Evolutionary conservation across 2,797 vertebrate species (phyloP).

Genomic region (Rhinichthys osculus): DNA sequence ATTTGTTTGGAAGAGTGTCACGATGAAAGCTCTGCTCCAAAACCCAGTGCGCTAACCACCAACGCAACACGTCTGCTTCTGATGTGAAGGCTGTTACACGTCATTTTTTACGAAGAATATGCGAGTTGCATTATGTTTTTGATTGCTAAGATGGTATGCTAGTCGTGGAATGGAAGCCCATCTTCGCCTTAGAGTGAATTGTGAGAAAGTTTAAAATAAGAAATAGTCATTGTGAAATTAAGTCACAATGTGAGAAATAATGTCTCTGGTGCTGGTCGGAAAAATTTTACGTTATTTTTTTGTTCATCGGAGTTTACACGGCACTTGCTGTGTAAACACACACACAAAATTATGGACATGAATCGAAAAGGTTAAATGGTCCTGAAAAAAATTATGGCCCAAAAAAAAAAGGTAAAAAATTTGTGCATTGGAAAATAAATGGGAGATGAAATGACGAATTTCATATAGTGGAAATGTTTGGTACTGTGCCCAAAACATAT

Average conservation of each 20-base stretch:
- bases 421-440: too few relatives aligned
- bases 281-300: too few relatives aligned
- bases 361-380: too few relatives aligned
- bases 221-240: not conserved
- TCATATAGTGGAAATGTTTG: not conserved
- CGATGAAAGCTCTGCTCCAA: conserved; percentile 13
- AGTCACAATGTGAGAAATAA: too few relatives aligned
- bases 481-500: not conserved
- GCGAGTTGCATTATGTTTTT: not conserved
- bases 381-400: too few relatives aligned
- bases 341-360: too few relatives aligned
- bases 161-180: not conserved
- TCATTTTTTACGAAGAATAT: not conserved
- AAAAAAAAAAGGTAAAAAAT: too few relatives aligned
- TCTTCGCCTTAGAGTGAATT: not conserved
- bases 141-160: not conserved
- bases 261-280: too few relatives aligned
- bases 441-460: not conserved
- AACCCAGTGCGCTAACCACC: conserved; percentile 1
- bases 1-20: not conserved
- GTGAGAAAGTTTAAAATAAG: not conserved
- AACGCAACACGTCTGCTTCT: not conserved
- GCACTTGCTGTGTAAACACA: too few relatives aligned
- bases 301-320: too few relatives aligned
- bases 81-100: not conserved